Conservation (phyloP, 2,888 invertebrate genomes). For the Drosophila sordidula region DNA sequence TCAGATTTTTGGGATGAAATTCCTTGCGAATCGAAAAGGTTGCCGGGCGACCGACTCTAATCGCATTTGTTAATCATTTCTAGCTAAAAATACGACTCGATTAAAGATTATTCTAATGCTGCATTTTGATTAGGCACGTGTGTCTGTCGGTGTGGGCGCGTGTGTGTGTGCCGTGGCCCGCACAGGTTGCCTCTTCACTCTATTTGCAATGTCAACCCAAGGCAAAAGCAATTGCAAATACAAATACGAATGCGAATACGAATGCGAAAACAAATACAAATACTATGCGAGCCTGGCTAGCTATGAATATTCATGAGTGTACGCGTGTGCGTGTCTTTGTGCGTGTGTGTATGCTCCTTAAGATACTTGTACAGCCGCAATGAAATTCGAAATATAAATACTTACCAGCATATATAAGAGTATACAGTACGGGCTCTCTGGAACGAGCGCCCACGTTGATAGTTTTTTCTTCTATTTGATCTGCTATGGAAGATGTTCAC, state of each 20-base stretch:
- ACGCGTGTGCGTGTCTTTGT: constrained; percentile 11
- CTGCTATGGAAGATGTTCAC: too few species aligned
- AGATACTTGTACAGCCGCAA: constrained; percentile 56
- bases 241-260: constrained; percentile 64
- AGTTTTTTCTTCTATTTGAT: neutral
- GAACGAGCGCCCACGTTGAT: neutral
- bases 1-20: constrained; percentile 72
- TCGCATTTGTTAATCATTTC: constrained; percentile 57
- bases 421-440: neutral
- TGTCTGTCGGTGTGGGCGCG: constrained; percentile 13
- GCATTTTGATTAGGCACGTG: constrained; percentile 78
- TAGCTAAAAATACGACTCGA: constrained; percentile 61
- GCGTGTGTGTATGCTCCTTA: constrained; percentile 50
- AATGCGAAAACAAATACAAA: constrained; percentile 48
- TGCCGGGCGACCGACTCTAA: constrained; percentile 18
- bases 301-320: constrained; percentile 74
- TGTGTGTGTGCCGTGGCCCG: neutral
- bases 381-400: constrained; percentile 22
- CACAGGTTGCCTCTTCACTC: constrained; percentile 31
- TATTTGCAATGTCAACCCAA: constrained; percentile 70
- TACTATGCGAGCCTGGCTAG: constrained; percentile 25
- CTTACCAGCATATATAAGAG: neutral
- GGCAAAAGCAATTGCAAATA: constrained; percentile 69
- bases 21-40: constrained; percentile 40
- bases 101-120: constrained; percentile 70